Evolutionary conservation across 2,113 vertebrate species (phyloP).

Genomic region (Protobothrops flavoviridis): DNA sequence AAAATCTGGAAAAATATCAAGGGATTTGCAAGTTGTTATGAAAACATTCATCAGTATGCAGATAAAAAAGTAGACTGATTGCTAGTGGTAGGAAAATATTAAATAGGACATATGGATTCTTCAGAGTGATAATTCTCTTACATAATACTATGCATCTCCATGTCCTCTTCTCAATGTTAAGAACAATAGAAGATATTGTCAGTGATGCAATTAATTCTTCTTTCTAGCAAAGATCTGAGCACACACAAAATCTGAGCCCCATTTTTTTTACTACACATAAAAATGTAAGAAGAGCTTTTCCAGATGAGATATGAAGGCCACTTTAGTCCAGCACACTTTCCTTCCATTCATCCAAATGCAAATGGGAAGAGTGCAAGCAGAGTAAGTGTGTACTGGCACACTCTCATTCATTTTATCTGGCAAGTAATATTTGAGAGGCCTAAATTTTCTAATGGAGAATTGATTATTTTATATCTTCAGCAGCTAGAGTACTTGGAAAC

Average conservation of each 20-base stretch:
- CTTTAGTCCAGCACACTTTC: neutral
- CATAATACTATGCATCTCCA: neutral
- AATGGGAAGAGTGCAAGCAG: neutral
- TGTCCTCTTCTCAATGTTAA: neutral
- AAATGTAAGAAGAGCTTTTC: neutral
- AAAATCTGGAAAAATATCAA: constrained; percentile 52
- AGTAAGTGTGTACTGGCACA: neutral
- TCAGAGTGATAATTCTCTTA: constrained; percentile 22
- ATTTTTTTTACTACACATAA: neutral
- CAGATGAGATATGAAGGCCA: neutral
- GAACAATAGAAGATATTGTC: neutral
- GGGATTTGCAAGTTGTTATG: constrained; percentile 47
- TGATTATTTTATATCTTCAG: neutral
- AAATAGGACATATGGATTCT: constrained; percentile 26
- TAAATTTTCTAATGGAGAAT: neutral
- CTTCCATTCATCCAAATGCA: neutral
- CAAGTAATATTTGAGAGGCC: neutral
- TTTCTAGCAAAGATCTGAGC: neutral
- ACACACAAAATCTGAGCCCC: neutral
- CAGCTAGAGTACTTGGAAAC: neutral
- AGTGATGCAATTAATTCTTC: neutral
- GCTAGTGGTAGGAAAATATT: constrained; percentile 39
- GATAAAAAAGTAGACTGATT: constrained; percentile 41
- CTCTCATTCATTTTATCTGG: neutral
- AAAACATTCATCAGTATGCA: constrained; percentile 24